Conservation (phyloP, 2,888 invertebrate genomes). For the Latrodectus elegans region DNA sequence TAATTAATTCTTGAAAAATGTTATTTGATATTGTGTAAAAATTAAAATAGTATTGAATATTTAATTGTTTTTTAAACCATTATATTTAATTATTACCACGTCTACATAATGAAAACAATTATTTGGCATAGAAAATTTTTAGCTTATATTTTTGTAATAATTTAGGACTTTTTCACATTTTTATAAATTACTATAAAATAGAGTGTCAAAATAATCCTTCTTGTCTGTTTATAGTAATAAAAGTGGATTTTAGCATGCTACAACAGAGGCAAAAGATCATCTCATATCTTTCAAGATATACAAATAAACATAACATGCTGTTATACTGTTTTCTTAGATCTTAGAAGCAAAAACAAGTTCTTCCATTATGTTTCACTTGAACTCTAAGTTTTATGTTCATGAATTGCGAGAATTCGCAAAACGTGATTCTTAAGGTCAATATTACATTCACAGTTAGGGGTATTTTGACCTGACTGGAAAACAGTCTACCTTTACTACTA, state of each 20-base stretch:
- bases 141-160: too few species aligned
- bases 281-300: conserved; percentile 22
- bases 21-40: too few species aligned
- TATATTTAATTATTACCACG: too few species aligned
- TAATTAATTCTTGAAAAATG: too few species aligned
- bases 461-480: conserved; percentile 23
- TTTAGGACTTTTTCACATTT: too few species aligned
- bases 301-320: conserved; percentile 28
- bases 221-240: background rate
- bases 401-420: conserved; percentile 9
- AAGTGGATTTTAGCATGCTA: conserved; percentile 41
- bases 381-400: conserved; percentile 1
- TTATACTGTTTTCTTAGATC: conserved; percentile 25
- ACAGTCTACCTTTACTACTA: conserved; percentile 27
- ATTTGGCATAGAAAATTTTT: too few species aligned
- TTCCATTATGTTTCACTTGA: conserved; percentile 28
- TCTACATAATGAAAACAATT: too few species aligned
- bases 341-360: conserved; percentile 35
- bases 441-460: conserved; percentile 38
- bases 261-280: conserved; percentile 29
- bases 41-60: too few species aligned
- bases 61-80: too few species aligned
- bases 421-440: conserved; percentile 55
- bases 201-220: too few species aligned
- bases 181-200: too few species aligned